Base-by-base conservation (phyloP, 2,113 vertebrate species). In the Tenrec ecaudatus region DNA sequence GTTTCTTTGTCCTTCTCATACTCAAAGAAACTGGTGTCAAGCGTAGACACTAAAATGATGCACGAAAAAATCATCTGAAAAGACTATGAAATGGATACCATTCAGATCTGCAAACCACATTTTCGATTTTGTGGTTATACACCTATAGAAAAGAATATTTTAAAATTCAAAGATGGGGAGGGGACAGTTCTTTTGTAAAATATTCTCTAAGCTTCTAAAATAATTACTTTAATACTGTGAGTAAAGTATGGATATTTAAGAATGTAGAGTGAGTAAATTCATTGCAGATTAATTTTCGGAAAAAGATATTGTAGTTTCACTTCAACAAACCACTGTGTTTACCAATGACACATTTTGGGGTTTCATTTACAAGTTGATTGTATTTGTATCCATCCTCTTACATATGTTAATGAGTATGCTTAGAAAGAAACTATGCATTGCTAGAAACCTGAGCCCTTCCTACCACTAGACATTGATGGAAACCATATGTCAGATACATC, bases 141-240 rank as follows among this genome's bases (percentile, higher is more conserved):
- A 94, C 16, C 33, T 47, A 91, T 91, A 58, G 47, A 96, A 96
- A 96, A 47, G 77, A 89, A 95, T 95, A 93, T 93, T 73, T 64
- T 85, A 86, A 87, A 94, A 96, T 71, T 94, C 93, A 89, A 96
- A 94, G 78, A 76, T 92, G 95, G 19, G 71, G 91, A n/a, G n/a
- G 71, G 96, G 78, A 92, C 82, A 90, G 83, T 82, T 88, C 73
- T 94, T 95, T 91, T 83, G 8, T 85, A 94, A 94, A 95, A 86
- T 82, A 85, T 91, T 96, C 64, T 95, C 64, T 79, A 68, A 76
- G 29, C 15, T 20, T 69, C 85, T 82, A 94, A 93, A 88, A 97
- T n/a, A 90, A 95, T 95, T 97, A 81, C 78, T 96, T 33, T 82
- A 62, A 53, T 96, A 97, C 95, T 97, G 96, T 96, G 94, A 97